Conservation (phyloP, 1,140 invertebrate species). For the Pseudomyrmex gracilis region DNA sequence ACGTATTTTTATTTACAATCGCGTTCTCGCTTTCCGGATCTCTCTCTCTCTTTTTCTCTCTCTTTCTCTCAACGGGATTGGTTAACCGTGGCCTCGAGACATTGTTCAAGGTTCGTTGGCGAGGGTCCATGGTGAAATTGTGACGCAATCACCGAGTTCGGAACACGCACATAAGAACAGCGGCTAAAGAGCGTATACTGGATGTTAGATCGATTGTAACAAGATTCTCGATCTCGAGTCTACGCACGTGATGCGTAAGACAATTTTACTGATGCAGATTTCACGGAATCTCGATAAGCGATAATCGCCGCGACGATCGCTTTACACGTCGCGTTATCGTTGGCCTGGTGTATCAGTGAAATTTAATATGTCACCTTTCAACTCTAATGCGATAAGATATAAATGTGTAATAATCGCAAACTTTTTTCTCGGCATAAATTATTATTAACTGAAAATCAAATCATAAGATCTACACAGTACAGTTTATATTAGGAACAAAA, state of each 20-base stretch:
- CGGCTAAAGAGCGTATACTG: constrained; percentile 37
- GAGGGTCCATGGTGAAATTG: constrained; percentile 48
- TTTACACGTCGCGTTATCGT: not conserved
- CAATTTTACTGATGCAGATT: constrained; percentile 6
- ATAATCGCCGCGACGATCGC: not conserved
- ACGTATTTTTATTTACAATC: constrained; percentile 37
- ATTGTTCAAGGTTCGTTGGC: constrained; percentile 64
- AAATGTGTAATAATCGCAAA: not conserved
- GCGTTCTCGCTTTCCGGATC: not conserved
- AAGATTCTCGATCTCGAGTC: constrained; percentile 20
- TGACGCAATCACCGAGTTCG: constrained; percentile 68
- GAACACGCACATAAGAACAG: not conserved
- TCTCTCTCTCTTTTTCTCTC: not conserved
- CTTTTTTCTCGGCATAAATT: not conserved
- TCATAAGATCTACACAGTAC: too few species aligned
- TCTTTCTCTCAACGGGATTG: constrained; percentile 23
- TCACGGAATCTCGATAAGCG: constrained; percentile 38
- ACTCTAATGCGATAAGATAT: not conserved
- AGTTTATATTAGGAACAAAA: too few species aligned
- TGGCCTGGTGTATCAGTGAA: too few species aligned
- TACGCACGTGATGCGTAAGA: constrained; percentile 12
- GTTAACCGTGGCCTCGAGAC: constrained; percentile 61
- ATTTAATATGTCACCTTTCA: too few species aligned
- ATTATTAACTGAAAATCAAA: not conserved
- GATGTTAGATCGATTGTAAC: constrained; percentile 22